Evolutionary conservation across 1,140 invertebrate species (phyloP), one percentile per base, ranked within the genome.

Genomic region (Argopecten irradians): DNA sequence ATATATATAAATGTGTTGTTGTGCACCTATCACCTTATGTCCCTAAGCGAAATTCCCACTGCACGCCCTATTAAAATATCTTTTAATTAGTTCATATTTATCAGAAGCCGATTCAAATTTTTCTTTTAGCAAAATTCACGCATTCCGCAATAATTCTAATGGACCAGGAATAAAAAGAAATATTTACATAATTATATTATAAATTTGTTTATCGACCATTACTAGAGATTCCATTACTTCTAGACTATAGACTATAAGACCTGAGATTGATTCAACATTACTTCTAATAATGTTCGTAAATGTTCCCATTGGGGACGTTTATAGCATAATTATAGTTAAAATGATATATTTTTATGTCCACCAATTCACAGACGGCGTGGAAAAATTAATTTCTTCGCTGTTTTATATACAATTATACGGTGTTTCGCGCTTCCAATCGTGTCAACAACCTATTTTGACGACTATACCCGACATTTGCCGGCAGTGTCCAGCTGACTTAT

Each of bases 301-400:
- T 71, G 55, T 71, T 28, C 55, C 55, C 55, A 71, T 71, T 71
- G 55, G 22, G 55, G 28, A 71, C 22, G n/a, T 71, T 71, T 71
- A 71, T 71, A 71, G n/a, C n/a, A 28, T 71, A n/a, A 71, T 71
- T 71, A 71, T 71, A 71, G 14, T 71, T 28, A 28, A 71, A 71
- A 71, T 71, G 55, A 71, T 71, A 71, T 71, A 71, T 71, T 71
- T 71, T 71, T 71, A 71, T 71, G 55, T 71, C 28, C 55, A n/a
- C 55, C 8, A n/a, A 71, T 71, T 71, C 55, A 71, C 55, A 28
- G 55, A 71, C 55, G 28, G 55, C 8, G 55, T 71, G 55, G 22
- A 71, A 71, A 71, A 71, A 71, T 71, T 71, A 71, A 71, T 71
- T 71, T 71, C 55, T 3, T 28, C 55, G 55, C 55, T 28, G 22